Base-by-base conservation (phyloP, 1,140 invertebrate species). In the Tetraneura akinire region DNA sequence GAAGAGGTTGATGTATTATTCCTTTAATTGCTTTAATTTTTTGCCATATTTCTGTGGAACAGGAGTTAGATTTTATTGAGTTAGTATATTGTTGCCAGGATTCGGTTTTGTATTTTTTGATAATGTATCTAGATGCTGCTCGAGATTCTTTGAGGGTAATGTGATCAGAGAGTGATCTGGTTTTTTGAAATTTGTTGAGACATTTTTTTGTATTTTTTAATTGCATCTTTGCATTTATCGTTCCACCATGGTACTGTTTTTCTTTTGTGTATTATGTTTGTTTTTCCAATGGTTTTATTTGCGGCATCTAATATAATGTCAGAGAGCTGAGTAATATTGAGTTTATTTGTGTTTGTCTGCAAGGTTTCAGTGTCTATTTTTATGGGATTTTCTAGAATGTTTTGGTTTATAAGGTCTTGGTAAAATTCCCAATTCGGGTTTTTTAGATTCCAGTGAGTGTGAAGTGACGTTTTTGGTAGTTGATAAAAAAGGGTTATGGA, bases 111-210 rank as follows among this genome's bases (percentile, higher is more conserved):
- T 18, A 49, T 51, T 51, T 51, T 16, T 51, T 51, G 8, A 5
- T 62, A 16, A 62, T 62, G 16, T 32, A 62, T 37, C 26, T 62
- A 14, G 60, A 62, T 0, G 32, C 1, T 1, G 37, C n/a, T 21
- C 62, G 2, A 32, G 32, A 32, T 42, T 66, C 21, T 66, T 66
- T 66, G 3, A 66, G 18, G 42, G 21, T 9, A 42, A 66, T 66
- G 37, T 66, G 32, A 11, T 66, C 32, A n/a, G 37, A 32, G 1
- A 32, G 9, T 9, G 18, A 42, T 45, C 42, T 66, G 8, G 32
- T n/a, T 42, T 66, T 66, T 66, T 66, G 42, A 21, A 42, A 66
- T 66, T 66, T 66, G 13, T 66, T 66, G 6, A 66, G 62, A 42
- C 18, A 66, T 66, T 11, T 66, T n/a, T 66, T 66, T 66, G n/a